Evolutionary conservation across 2,888 invertebrate species (phyloP), one percentile per base, ranked within the genome.

Genomic region (Andrena marginata): DNA sequence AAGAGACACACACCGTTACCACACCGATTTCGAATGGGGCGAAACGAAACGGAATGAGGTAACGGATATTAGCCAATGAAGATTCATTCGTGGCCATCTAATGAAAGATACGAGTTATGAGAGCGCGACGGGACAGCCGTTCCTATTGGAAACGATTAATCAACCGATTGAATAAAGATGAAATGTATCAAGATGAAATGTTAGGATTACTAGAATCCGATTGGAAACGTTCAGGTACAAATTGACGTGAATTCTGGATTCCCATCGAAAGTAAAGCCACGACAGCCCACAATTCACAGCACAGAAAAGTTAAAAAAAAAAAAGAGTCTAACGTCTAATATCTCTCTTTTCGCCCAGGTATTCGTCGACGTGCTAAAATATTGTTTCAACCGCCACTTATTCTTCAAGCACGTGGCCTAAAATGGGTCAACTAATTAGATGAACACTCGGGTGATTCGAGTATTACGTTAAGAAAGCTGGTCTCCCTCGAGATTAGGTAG

Each of bases 391-490:
- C 74, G 48, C 51, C 35, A 56, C 80, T 64, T 68, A 20, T 67
- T 3, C 3, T 10, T 35, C 33, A 67, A 78, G 69, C 35, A 35
- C 33, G 54, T 31, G 7, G 26, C 48, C 59, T 49, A 48, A 76
- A 83, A 62, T 77, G 77, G 77, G 68, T 73, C 81, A 73, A 54
- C 82, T 77, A 83, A 83, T 83, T 83, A 81, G 77, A 29, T 20
- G 69, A 64, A 75, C 35, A 70, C 77, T 74, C 29, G 68, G 60
- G 60, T 33, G 63, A 49, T 81, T 69, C 64, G 48, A 54, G 54
- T 65, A 65, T 81, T 56, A 67, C 56, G 68, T 77, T 81, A 16
- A 23, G 13, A 35, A 42, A 10, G 8, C 26, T 4, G 20, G 2
- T 35, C 2, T 10, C 35, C 10, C 26, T 29, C 10, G 4, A 26